A percentile compares a stretch with the other conserved stretches of the same genome.
Evolutionary conservation across 2,113 vertebrate species (phyloP).

Genomic region (Nyctibius bracteatus): DNA sequence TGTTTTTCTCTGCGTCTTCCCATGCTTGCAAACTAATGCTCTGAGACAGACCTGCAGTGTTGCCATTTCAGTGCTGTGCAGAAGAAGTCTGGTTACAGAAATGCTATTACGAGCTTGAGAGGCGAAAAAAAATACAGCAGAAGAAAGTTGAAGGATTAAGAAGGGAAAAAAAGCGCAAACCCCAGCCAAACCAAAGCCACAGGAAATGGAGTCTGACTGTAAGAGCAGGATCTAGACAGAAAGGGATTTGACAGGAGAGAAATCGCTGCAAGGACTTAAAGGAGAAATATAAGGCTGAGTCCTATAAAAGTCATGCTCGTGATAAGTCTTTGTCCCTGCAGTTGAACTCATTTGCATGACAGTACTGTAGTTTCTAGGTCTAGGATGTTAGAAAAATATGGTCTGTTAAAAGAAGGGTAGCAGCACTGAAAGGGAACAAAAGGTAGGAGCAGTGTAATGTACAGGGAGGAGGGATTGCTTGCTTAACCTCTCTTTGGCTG

Average conservation of each 20-base stretch:
- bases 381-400: background rate
- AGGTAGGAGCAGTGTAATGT: background rate
- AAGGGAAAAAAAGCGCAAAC: background rate
- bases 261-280: background rate
- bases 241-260: slow-evolving; percentile 21
- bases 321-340: background rate
- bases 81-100: background rate
- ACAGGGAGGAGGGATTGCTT: background rate
- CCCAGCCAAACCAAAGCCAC: slow-evolving; percentile 50
- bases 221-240: slow-evolving; percentile 13
- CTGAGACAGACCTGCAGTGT: background rate
- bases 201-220: slow-evolving; percentile 50
- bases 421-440: background rate
- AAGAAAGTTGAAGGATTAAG: slow-evolving; percentile 49
- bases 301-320: background rate
- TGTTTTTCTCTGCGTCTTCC: background rate
- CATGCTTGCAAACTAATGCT: background rate
- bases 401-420: background rate
- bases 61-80: background rate
- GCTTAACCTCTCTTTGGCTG: background rate
- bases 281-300: background rate
- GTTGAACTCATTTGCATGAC: background rate
- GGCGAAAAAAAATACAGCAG: background rate
- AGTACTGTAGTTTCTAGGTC: background rate
- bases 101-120: background rate